These are phyloP conservation scores for Drosophila ambigua DNA, from an alignment of 1,140 invertebrate genomes.

Conservation along the genomic window DNA sequence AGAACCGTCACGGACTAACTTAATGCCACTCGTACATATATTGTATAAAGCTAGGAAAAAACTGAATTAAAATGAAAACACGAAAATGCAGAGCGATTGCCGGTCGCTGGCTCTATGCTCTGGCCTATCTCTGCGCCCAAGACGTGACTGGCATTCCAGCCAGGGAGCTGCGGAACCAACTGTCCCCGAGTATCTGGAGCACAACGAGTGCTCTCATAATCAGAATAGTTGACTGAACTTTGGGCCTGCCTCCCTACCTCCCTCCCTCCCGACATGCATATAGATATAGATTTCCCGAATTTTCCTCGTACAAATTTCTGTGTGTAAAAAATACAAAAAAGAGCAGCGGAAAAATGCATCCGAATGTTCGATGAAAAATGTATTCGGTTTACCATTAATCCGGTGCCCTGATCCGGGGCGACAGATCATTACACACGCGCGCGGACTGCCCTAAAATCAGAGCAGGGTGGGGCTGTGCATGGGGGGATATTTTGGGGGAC, in stretches of 20 bases:
- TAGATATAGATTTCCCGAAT: conserved; percentile 46
- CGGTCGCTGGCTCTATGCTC: conserved; percentile 45
- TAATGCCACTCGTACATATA: conserved; percentile 34
- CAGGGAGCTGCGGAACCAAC: conserved; percentile 55
- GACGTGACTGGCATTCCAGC: conserved; percentile 65
- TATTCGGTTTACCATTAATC: conserved; percentile 83
- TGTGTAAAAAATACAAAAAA: conserved; percentile 28
- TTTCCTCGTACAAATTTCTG: conserved; percentile 10
- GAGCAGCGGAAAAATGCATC: conserved; percentile 51
- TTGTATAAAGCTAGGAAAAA: conserved; percentile 24
- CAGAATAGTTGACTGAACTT: conserved; percentile 68
- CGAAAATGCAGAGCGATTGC: conserved; percentile 33
- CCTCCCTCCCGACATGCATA: conserved; percentile 23
- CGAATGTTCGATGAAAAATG: conserved; percentile 78
- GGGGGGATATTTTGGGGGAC: conserved; percentile 1
- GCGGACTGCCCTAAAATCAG: neutral
- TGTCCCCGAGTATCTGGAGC: conserved; percentile 59
- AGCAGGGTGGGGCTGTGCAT: neutral
- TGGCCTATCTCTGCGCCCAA: conserved; percentile 43
- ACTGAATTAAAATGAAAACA: conserved; percentile 37
- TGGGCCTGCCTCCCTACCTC: neutral
- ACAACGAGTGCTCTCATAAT: conserved; percentile 70
- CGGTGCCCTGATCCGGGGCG: conserved; percentile 74
- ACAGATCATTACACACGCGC: conserved; percentile 83
- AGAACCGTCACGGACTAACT: conserved; percentile 34